These are phyloP conservation scores for Eilema sororculum DNA, from an alignment of 2,888 invertebrate genomes.

Conservation along the genomic window DNA sequence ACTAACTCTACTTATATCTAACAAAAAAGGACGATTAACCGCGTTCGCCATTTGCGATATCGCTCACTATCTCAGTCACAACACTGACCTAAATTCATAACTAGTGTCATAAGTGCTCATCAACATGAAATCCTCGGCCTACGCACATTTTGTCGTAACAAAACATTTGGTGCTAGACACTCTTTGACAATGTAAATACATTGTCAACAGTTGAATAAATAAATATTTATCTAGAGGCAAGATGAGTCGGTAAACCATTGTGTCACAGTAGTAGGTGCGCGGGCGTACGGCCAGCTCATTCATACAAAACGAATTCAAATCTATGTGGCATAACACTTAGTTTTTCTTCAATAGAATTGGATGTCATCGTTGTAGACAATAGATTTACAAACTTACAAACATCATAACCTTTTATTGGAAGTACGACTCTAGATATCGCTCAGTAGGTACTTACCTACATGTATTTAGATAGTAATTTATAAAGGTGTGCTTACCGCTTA, in stretches of 20 bases:
- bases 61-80: slow-evolving; percentile 59
- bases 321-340: slow-evolving; percentile 64
- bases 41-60: slow-evolving; percentile 45
- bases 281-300: slow-evolving; percentile 69
- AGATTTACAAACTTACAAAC: slow-evolving; percentile 43
- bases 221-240: slow-evolving; percentile 83
- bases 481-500: slow-evolving; percentile 57
- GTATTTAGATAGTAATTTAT: neutral
- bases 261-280: slow-evolving; percentile 52
- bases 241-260: slow-evolving; percentile 79
- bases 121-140: slow-evolving; percentile 74
- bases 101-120: slow-evolving; percentile 75
- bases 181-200: slow-evolving; percentile 83
- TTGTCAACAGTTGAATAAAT: slow-evolving; percentile 84
- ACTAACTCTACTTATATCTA: too few relatives aligned
- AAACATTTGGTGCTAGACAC: slow-evolving; percentile 59
- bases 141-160: slow-evolving; percentile 73
- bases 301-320: slow-evolving; percentile 64
- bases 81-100: slow-evolving; percentile 77
- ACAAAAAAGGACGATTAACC: neutral
- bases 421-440: neutral
- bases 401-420: slow-evolving; percentile 7
- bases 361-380: slow-evolving; percentile 42
- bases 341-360: slow-evolving; percentile 42
- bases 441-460: neutral